These are phyloP conservation scores for Amphiduros pacificus DNA, from an alignment of 2,888 invertebrate species.

Conservation along the genomic window DNA sequence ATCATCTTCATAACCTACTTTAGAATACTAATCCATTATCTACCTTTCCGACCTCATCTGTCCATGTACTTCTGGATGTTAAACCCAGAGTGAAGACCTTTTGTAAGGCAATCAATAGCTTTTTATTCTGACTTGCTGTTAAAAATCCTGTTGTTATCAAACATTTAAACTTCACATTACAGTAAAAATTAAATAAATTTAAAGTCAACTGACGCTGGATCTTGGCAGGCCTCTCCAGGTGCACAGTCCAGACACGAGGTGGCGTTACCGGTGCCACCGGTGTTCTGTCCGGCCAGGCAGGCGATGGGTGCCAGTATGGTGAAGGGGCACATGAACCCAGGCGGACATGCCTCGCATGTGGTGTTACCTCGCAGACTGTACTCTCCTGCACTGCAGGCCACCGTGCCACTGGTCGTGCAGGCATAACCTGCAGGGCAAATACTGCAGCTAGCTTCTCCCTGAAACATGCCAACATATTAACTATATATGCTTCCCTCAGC, in stretches of 20 bases:
- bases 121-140: too few relatives aligned
- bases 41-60: too few relatives aligned
- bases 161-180: not conserved
- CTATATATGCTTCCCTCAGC: too few relatives aligned
- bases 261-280: constrained; percentile 31
- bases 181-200: not conserved
- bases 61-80: too few relatives aligned
- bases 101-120: too few relatives aligned
- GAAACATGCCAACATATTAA: not conserved
- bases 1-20: too few relatives aligned
- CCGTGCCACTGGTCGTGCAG: constrained; percentile 33
- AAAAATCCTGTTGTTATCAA: too few relatives aligned
- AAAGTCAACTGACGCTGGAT: constrained; percentile 31
- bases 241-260: constrained; percentile 42
- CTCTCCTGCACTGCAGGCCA: constrained; percentile 33
- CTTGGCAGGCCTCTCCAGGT: constrained; percentile 28
- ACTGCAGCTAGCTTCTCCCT: constrained; percentile 11
- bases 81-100: too few relatives aligned
- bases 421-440: constrained; percentile 43
- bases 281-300: constrained; percentile 44
- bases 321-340: constrained; percentile 30
- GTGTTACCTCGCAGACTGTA: constrained; percentile 33
- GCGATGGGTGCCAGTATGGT: constrained; percentile 35
- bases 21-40: too few relatives aligned
- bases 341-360: constrained; percentile 26